Evolutionary conservation across 2,113 vertebrate genomes (phyloP), one percentile per base, ranked within the genome.

Genomic region (Calyptommatus sinebrachiatus): DNA sequence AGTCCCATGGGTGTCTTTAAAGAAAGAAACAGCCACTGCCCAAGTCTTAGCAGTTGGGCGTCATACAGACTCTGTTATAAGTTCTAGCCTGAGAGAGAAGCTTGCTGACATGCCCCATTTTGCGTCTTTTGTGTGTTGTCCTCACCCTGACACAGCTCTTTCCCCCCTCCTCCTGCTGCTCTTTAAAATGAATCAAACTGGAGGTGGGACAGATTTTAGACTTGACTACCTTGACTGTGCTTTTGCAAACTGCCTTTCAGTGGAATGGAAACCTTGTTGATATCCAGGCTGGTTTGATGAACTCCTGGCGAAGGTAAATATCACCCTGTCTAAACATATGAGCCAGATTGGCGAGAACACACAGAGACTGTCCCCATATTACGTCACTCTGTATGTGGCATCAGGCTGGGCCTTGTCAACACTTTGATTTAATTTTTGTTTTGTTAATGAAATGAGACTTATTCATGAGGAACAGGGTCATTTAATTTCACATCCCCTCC

Each of bases 61-160:
- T 87, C 84, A 72, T 62, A 84, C 81, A 83, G 89, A 84, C 88
- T 86, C 67, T 14, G 82, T 85, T 91, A 90, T 88, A 90, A 60
- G 26, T 65, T 46, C n/a, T 7, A 85, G 76, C 77, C 83, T 41
- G 35, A 41, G 35, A 78, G 76, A 87, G 84, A 78, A 85, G 81
- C 88, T 57, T 84, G 77, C 83, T 1, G 79, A 88, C 74, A 12
- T 91, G 89, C 84, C 83, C 81, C 74, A 78, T 79, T 84, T 76
- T 89, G 88, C 73, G 79, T 70, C 84, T 77, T 86, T 88, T 24
- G 9, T 87, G 79, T 72, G 29, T 82, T 31, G 76, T 83, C 78
- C 76, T 87, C 83, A 31, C 84, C 79, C 88, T 90, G 87, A 89
- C 46, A 0, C 77, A 86, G 80, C 85, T 84, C 73, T 85, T 86